phyloP scores from a whole-genome alignment of 2,113 vertebrate species.

The Hydrolagus affinis region DNA sequence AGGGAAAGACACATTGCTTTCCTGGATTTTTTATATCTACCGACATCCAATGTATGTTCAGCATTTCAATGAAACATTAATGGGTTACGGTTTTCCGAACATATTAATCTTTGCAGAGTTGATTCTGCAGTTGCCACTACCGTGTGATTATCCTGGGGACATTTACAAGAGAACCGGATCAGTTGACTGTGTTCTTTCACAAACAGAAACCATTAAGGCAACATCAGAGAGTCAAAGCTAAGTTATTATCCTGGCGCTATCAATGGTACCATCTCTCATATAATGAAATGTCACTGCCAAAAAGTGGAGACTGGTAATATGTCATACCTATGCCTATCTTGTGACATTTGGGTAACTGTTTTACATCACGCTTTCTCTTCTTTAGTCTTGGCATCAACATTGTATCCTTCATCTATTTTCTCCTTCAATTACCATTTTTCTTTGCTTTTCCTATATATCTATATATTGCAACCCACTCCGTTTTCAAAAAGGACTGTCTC shows the following conservation, averaged over 20 bases:
- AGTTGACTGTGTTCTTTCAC: constrained; percentile 10
- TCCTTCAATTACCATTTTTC: constrained; percentile 26
- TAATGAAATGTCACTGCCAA: constrained; percentile 21
- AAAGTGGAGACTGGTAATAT: constrained; percentile 23
- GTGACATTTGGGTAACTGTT: constrained; percentile 24
- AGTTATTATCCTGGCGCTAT: background rate
- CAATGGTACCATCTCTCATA: background rate
- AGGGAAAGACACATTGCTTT: constrained; percentile 8
- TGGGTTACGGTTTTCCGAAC: background rate
- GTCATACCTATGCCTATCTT: background rate
- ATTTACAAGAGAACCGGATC: background rate
- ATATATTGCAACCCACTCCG: constrained; percentile 13
- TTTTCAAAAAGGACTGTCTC: constrained; percentile 30
- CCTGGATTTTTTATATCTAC: background rate
- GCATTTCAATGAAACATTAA: background rate
- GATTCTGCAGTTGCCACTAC: background rate
- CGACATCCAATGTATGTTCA: constrained; percentile 7
- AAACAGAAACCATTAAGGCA: constrained; percentile 25
- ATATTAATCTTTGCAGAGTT: background rate
- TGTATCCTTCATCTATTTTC: constrained; percentile 22
- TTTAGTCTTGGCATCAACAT: constrained; percentile 18
- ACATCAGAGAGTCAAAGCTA: constrained; percentile 17
- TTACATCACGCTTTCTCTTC: constrained; percentile 27
- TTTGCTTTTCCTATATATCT: constrained; percentile 26
- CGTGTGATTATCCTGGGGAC: background rate